phyloP scores from a whole-genome alignment of 2,888 invertebrate genomes.

The Synanthedon myopaeformis region DNA sequence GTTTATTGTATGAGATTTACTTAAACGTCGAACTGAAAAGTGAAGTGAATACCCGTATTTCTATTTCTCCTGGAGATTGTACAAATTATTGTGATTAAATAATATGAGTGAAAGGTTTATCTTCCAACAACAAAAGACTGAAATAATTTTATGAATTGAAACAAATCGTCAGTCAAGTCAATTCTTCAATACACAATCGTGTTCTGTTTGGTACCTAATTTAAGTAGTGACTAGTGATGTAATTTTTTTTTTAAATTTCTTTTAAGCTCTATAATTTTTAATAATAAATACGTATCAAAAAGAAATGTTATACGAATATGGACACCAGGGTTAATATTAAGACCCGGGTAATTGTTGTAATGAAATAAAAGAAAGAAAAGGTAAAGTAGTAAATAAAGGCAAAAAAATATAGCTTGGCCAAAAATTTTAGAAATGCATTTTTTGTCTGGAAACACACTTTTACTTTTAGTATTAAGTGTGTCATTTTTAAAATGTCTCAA shows the following conservation, averaged over 20 bases:
- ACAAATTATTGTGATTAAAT: constrained; percentile 28
- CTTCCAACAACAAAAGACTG: constrained; percentile 1
- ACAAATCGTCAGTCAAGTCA: background rate
- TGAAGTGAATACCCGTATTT: background rate
- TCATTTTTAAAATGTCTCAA: too few species aligned
- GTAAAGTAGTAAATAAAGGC: too few species aligned
- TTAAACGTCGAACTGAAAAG: background rate
- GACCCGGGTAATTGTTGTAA: too few species aligned
- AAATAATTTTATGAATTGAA: background rate
- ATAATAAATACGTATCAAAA: background rate
- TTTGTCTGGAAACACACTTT: too few species aligned
- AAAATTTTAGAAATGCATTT: too few species aligned
- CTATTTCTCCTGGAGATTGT: constrained; percentile 21
- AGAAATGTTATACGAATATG: background rate
- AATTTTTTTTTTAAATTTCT: background rate
- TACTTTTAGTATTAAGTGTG: too few species aligned
- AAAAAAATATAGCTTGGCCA: too few species aligned
- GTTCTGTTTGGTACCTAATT: background rate
- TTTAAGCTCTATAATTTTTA: background rate
- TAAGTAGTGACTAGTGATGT: background rate
- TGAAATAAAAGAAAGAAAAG: too few species aligned
- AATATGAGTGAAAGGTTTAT: constrained; percentile 32
- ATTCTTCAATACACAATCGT: background rate
- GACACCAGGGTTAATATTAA: background rate
- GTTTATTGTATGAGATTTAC: background rate